phyloP scores from a whole-genome alignment of 2,113 vertebrate genomes.

The Meles meles region DNA sequence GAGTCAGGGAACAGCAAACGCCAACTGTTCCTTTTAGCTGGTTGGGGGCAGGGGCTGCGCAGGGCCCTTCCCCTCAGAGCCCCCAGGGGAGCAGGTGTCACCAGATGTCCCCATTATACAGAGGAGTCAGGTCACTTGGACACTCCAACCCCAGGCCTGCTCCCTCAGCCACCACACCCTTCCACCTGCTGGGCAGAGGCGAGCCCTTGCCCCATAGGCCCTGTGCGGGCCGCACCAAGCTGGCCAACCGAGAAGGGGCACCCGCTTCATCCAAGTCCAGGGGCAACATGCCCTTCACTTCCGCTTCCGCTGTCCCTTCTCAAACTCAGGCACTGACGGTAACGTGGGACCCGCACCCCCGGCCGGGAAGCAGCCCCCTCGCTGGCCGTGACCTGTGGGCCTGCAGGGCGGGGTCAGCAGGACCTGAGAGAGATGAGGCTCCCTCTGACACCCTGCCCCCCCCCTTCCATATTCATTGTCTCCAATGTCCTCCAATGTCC shows the following conservation, averaged over 20 bases:
- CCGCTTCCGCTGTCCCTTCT: accelerated
- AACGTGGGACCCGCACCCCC: too few species aligned
- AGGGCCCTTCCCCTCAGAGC: accelerated
- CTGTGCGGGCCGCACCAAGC: neutral
- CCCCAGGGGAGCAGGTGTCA: accelerated
- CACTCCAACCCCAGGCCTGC: neutral
- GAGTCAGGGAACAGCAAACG: neutral
- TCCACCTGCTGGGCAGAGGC: accelerated
- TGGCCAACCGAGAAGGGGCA: neutral
- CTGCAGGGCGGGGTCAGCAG: neutral
- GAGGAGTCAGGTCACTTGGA: neutral
- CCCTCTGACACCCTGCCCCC: neutral
- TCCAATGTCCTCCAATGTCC: too few species aligned
- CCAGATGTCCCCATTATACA: too few species aligned
- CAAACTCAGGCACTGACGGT: neutral
- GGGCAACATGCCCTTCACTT: accelerated
- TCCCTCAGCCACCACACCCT: neutral
- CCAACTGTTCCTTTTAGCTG: accelerated
- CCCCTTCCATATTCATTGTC: neutral
- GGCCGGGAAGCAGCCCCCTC: accelerated
- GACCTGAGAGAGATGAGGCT: neutral
- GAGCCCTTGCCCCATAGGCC: accelerated
- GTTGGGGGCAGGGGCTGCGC: accelerated
- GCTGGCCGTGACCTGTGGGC: accelerated
- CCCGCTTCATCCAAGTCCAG: neutral